Base-by-base conservation (phyloP, 2,113 vertebrate genomes). In the Ifrita kowaldi region DNA sequence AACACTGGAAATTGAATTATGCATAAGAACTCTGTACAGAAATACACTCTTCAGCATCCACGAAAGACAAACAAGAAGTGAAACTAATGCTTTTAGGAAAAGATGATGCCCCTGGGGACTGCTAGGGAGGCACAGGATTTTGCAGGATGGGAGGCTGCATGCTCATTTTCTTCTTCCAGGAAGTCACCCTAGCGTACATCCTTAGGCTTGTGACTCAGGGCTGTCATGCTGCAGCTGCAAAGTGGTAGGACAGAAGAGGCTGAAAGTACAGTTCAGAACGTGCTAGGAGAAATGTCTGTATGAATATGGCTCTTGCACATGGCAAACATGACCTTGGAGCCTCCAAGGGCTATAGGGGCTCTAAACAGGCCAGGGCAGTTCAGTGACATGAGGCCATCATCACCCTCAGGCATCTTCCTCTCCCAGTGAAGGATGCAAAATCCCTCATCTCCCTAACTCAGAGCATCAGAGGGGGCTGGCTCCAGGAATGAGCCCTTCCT, bases 1-100 rank as follows among this genome's bases (percentile, higher is more conserved):
- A 68, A 92, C 83, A 49, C 5, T 44, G 53, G 64, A 84, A 84
- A 67, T 46, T 46, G 27, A 85, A 90, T 95, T 92, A 81, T 30
- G 23, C 55, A 28, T 17, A 84, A 74, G 26, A 88, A 53, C 33
- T 62, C 50, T 63, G 32, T 20, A 19, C 13, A 78, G 55, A 80
- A 94, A 80, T 16, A 30, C 8, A 33, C 53, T 80, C 62, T 50
- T 77, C 47, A 59, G 13, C 37, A 53, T 13, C 55, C 9, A 17
- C 2, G 4, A 83, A 74, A 77, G 46, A 21, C 17, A 95, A 80
- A 26, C 27, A 74, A 73, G n/a, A 49, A 78, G 49, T 9, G 7
- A 77, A 90, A 86, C 1, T 3, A 20, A 37, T 65, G 26, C 7
- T 92, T 75, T 87, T 82, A 75, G 49, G 47, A 28, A 75, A 93